Percentiles rank a stretch among this genome's conserved stretches.
phyloP scores from a whole-genome alignment of 2,888 invertebrate genomes.

The Pheosia gnoma region DNA sequence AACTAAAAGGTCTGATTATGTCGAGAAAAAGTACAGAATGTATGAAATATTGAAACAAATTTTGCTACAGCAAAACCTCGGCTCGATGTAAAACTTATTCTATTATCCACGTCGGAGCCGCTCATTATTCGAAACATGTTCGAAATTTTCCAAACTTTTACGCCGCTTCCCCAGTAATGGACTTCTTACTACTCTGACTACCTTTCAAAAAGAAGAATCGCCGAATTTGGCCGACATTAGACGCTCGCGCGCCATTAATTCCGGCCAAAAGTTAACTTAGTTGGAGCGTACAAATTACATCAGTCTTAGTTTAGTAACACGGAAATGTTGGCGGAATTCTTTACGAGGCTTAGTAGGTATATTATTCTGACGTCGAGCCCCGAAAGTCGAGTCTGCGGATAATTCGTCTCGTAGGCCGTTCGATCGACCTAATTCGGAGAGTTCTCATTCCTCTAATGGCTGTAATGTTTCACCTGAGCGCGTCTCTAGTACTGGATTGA shows the following conservation, averaged over 20 bases:
- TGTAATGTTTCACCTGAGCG: conserved; percentile 70
- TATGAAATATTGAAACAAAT: conserved; percentile 16
- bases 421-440: conserved; percentile 68
- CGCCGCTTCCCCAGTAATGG: conserved; percentile 29
- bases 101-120: conserved; percentile 39
- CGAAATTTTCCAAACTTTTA: conserved; percentile 41
- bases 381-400: conserved; percentile 58
- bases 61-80: conserved; percentile 16
- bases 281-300: conserved; percentile 66
- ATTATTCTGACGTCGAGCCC: conserved; percentile 52
- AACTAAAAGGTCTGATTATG: too few species aligned
- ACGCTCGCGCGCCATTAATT: conserved; percentile 65
- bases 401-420: conserved; percentile 67
- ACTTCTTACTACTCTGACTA: conserved; percentile 34
- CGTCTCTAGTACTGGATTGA: conserved; percentile 46
- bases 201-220: conserved; percentile 46
- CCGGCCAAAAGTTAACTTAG: conserved; percentile 59
- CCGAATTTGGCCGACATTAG: conserved; percentile 54
- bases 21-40: too few species aligned
- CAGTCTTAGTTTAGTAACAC: conserved; percentile 65
- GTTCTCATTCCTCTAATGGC: conserved; percentile 67
- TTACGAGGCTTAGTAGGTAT: conserved; percentile 46
- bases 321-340: conserved; percentile 62
- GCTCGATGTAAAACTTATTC: conserved; percentile 42
- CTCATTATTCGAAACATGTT: conserved; percentile 52